Evolutionary conservation across 2,888 invertebrate species (phyloP).

Genomic region (Lumbricus terrestris): DNA sequence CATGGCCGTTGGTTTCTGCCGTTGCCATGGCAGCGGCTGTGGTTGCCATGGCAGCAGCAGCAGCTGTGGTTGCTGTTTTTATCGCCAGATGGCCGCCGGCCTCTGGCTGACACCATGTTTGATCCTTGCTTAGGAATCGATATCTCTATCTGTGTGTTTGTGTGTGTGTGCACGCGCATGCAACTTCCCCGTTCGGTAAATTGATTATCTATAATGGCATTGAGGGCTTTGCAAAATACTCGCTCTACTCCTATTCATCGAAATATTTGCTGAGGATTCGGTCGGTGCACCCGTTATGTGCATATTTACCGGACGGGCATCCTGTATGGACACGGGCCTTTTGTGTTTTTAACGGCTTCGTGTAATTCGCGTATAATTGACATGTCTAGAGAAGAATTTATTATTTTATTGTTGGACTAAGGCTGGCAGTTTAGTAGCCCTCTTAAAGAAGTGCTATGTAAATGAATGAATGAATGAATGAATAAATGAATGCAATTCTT

Average conservation of each 20-base stretch:
- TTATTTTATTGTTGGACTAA: not conserved
- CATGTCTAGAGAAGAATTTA: not conserved
- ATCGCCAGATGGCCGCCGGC: not conserved
- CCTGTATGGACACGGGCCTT: not conserved
- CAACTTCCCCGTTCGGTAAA: not conserved
- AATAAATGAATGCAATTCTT: no score
- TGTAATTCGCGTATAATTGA: not conserved
- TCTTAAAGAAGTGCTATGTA: no score
- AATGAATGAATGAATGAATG: no score
- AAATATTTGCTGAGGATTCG: not conserved
- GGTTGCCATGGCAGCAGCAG: not conserved
- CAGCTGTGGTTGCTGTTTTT: not conserved
- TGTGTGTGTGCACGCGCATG: no score
- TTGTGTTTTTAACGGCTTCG: not conserved
- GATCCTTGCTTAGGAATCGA: constrained; percentile 11
- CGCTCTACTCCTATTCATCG: not conserved
- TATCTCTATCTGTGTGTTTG: not conserved
- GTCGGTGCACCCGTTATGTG: not conserved
- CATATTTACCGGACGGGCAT: not conserved
- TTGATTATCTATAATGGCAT: constrained; percentile 10
- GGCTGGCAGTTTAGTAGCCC: no score
- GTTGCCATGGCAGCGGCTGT: not conserved
- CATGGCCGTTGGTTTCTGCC: constrained; percentile 7
- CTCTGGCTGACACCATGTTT: constrained; percentile 14
- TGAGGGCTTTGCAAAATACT: not conserved